Conservation (phyloP, 2,888 invertebrate species). For the Ophion slaviceki region DNA sequence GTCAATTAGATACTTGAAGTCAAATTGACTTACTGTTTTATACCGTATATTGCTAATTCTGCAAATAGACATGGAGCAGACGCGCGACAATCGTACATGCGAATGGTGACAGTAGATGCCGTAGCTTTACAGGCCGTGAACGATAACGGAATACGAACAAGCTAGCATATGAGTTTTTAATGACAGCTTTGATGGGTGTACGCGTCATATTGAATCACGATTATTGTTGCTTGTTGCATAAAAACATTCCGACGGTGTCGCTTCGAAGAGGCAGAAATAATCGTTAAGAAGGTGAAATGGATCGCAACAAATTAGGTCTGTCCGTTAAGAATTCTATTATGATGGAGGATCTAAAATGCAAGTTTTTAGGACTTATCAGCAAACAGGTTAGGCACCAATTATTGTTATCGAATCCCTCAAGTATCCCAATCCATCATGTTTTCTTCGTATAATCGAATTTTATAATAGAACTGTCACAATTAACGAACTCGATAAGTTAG, state of each 20-base stretch:
- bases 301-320: constrained; percentile 68
- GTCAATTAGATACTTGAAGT: background rate
- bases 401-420: background rate
- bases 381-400: constrained; percentile 76
- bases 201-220: constrained; percentile 38
- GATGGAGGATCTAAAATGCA: constrained; percentile 81
- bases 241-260: constrained; percentile 34
- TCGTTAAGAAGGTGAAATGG: constrained; percentile 63
- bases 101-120: constrained; percentile 29
- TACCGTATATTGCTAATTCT: constrained; percentile 22
- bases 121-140: constrained; percentile 5
- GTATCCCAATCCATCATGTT: background rate
- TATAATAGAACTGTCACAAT: constrained; percentile 5
- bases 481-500: constrained; percentile 10
- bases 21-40: constrained; percentile 8
- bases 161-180: constrained; percentile 13
- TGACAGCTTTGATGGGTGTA: constrained; percentile 56
- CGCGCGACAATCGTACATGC: constrained; percentile 32
- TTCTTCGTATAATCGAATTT: background rate
- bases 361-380: constrained; percentile 79
- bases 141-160: background rate
- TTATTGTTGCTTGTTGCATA: constrained; percentile 47
- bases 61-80: constrained; percentile 20
- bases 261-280: constrained; percentile 22
- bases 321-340: constrained; percentile 74